phyloP scores from a whole-genome alignment of 2,888 invertebrate species.

The Physocephala rufipes region DNA sequence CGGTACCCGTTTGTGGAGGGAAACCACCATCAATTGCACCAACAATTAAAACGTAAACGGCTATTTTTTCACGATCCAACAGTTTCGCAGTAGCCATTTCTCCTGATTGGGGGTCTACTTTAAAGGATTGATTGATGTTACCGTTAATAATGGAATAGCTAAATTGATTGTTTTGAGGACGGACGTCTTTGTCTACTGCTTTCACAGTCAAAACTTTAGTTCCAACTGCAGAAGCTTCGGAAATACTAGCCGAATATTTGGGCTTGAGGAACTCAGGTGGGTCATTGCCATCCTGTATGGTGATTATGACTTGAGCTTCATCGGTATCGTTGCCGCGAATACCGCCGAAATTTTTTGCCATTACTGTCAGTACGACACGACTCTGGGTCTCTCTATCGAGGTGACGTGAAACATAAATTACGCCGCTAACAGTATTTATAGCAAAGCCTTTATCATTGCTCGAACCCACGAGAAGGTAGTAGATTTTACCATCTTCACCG shows the following conservation, averaged over 20 bases:
- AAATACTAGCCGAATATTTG: slow-evolving; percentile 80
- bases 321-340: slow-evolving; percentile 95
- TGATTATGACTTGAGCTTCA: slow-evolving; percentile 92
- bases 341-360: slow-evolving; percentile 94
- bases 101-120: slow-evolving; percentile 86
- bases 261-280: slow-evolving; percentile 90
- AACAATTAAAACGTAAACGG: slow-evolving; percentile 78
- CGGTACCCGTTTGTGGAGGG: slow-evolving; percentile 92
- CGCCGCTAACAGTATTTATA: slow-evolving; percentile 84
- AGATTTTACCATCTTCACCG: slow-evolving; percentile 87
- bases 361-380: slow-evolving; percentile 86
- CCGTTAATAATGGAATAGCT: slow-evolving; percentile 89
- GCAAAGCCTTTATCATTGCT: slow-evolving; percentile 92
- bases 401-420: slow-evolving; percentile 82
- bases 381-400: slow-evolving; percentile 89
- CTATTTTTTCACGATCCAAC: slow-evolving; percentile 83
- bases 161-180: slow-evolving; percentile 90
- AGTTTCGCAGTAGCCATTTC: slow-evolving; percentile 79
- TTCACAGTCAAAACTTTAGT: slow-evolving; percentile 80
- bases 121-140: slow-evolving; percentile 83
- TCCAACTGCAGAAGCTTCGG: slow-evolving; percentile 81
- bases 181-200: slow-evolving; percentile 91
- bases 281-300: slow-evolving; percentile 95
- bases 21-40: slow-evolving; percentile 89
- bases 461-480: slow-evolving; percentile 91